Evolutionary conservation across 2,797 vertebrate genomes (phyloP), one percentile per base, ranked within the genome.

Genomic region (Iguana delicatissima): DNA sequence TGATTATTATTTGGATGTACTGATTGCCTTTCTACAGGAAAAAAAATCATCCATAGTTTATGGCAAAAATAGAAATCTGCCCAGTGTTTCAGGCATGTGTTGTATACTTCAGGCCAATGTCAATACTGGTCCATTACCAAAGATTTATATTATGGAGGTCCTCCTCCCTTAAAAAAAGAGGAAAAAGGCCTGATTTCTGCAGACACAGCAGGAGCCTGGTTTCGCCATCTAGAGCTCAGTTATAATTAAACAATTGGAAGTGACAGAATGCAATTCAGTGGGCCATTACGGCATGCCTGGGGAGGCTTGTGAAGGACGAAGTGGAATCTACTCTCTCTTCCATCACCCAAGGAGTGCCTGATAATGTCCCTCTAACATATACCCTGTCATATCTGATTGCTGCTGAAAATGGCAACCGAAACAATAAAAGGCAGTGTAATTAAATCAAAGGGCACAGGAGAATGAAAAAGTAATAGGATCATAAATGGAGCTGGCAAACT

Each of bases 401-500:
- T 57, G 89, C 86, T 73, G 89, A 83, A 67, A 82, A 89, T 0
- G 69, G 84, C 57, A 38, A 87, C 13, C 84, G 69, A 89, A 90
- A 91, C 26, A 80, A 69, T 83, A 46, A 29, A 18, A 88, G 73
- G 0, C 77, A 84, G 62, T 0, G 6, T 80, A 86, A 89, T 89
- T 90, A 92, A 93, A 88, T 82, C 77, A 82, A 89, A 92, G 59
- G 82, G 88, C 79, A 92, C 1, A 3, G 0, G 1, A 29, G 76
- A 84, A 83, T 50, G 55, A 84, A 84, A 1, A 3, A 91, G 73
- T 26, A 79, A 72, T 80, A 76, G 89, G 29, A 62, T 94, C 50
- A 20, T 83, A 91, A 94, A 92, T 14, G 84, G 85, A 67, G 80
- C 84, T 69, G 86, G 87, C 91, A 55, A 22, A 85, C 35, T 0